Base-by-base conservation (phyloP, 2,888 invertebrate species). In the Clostera curtula region DNA sequence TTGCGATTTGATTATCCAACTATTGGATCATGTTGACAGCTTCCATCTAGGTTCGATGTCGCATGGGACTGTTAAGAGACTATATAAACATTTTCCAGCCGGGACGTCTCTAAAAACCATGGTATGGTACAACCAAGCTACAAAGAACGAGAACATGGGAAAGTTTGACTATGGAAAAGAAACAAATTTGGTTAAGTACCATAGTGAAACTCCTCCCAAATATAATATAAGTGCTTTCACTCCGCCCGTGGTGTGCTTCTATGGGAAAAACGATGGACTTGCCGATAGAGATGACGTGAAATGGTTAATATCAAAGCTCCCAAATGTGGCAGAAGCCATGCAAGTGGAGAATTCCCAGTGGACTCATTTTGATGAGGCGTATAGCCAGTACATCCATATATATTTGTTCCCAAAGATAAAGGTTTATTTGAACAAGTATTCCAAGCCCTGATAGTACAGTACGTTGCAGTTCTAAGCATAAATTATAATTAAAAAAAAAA, bases 261-360 rank as follows among this genome's bases (percentile, higher is more conserved):
- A 73, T 27, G 77, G 77, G 0, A 46, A 38, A 5, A 70, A 69
- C 19, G 76, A 89, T 85, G 49, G 91, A 86, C 56, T 88, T 77
- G 86, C 75, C 86, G 48, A 87, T 86, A 61, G 74, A 0, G 64
- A 71, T 50, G 89, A 90, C 26, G 85, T 89, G 1, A 49, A 79
- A 17, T 83, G 85, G 49, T 51, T 90, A 33, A 60, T 83, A 12
- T 49, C 58, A 0, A 63, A 77, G 28, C 57, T 92, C 12, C 87
- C 88, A 0, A 86, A 87, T 43, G 80, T 87, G 1, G 39, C 86
- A 15, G 86, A 86, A 30, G 77, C 76, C 27, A 75, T 85, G 41
- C 61, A 83, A 33, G 88, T 90, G 13, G 67, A 82, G 1, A 76
- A 87, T 48, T 79, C 85, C 3, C 23, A 51, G 4, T 67, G 66